Conservation (phyloP, 2,888 invertebrate species). For the Erpobdella octoculata region DNA sequence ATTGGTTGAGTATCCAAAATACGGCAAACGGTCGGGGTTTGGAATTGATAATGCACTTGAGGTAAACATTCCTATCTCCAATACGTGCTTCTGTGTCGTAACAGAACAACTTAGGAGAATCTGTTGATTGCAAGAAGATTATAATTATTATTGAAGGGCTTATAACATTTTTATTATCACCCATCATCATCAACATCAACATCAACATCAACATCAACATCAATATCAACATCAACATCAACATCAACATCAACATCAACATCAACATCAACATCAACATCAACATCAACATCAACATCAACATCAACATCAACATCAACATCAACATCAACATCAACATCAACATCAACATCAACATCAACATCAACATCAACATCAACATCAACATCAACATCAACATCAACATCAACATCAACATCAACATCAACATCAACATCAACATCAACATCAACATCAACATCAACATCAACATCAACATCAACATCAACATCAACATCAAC, state of each 20-base stretch:
- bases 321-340: neutral
- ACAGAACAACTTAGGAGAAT: neutral
- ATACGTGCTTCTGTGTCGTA: neutral
- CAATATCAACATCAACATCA: neutral
- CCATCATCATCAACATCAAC: neutral
- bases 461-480: neutral
- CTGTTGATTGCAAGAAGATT: neutral
- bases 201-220: neutral
- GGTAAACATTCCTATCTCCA: neutral
- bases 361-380: neutral
- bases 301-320: neutral
- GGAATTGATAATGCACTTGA: neutral
- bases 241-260: neutral
- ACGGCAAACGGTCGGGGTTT: neutral
- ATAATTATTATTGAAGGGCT: neutral
- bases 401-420: neutral
- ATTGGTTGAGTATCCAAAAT: neutral
- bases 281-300: constrained; percentile 2
- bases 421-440: neutral
- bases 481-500: neutral
- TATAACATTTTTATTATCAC: neutral
- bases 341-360: neutral
- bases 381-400: neutral
- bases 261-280: neutral
- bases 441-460: neutral